Evolutionary conservation across 2,113 vertebrate species (phyloP).

Genomic region (Phodopus roborovskii): DNA sequence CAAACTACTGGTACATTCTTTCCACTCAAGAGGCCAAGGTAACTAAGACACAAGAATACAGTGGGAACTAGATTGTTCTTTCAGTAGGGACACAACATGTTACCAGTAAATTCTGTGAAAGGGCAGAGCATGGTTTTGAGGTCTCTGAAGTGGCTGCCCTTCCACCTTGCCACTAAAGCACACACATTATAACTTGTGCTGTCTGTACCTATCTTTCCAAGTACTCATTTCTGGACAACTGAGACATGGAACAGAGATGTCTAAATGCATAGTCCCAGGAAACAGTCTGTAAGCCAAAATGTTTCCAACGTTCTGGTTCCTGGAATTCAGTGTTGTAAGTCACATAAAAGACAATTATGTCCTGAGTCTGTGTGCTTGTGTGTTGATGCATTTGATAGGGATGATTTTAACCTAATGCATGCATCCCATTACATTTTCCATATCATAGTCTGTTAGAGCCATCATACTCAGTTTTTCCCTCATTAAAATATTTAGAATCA

Average conservation of each 20-base stretch:
- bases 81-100: background rate
- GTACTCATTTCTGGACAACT: constrained; percentile 21
- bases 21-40: background rate
- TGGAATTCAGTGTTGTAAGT: constrained; percentile 35
- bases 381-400: background rate
- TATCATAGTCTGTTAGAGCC: constrained; percentile 59
- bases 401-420: background rate
- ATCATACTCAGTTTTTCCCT: constrained; percentile 30
- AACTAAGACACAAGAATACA: background rate
- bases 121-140: background rate
- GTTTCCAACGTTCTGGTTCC: constrained; percentile 64
- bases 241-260: constrained; percentile 9
- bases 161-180: background rate
- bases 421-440: constrained; percentile 56
- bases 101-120: background rate
- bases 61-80: background rate
- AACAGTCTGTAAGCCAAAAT: constrained; percentile 48
- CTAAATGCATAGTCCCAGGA: constrained; percentile 4
- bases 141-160: constrained; percentile 41
- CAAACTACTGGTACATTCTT: background rate
- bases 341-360: constrained; percentile 18
- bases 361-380: background rate
- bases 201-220: constrained; percentile 4
- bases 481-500: constrained; percentile 67
- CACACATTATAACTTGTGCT: constrained; percentile 50